Conservation (phyloP, 2,888 invertebrate genomes). For the Drosophila neotestacea region DNA sequence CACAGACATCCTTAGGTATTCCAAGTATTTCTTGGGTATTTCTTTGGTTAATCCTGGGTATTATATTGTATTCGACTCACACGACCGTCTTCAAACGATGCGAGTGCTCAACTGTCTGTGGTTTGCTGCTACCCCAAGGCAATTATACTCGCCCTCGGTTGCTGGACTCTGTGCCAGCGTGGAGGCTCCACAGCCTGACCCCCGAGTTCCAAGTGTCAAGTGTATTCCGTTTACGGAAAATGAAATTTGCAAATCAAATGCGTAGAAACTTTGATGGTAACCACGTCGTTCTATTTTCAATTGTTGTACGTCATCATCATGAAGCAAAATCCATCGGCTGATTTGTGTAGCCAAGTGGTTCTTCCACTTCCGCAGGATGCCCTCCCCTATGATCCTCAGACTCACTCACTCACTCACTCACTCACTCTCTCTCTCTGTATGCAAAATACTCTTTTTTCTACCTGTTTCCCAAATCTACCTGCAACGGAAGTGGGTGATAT, state of each 20-base stretch:
- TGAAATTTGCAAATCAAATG: conserved; percentile 58
- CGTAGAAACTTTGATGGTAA: too few species aligned
- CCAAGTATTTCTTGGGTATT: neutral
- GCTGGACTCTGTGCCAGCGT: conserved; percentile 36
- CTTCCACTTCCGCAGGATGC: conserved; percentile 57
- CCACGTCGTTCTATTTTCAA: neutral
- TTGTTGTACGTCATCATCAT: neutral
- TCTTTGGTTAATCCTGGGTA: too few species aligned
- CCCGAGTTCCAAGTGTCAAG: conserved; percentile 45
- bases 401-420: neutral
- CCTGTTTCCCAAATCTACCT: conserved; percentile 50
- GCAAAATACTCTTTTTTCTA: conserved; percentile 42
- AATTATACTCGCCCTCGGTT: conserved; percentile 52
- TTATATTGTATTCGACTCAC: neutral
- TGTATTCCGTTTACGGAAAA: conserved; percentile 45
- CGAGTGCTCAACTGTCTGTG: conserved; percentile 53
- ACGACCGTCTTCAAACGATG: conserved; percentile 33
- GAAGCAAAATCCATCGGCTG: neutral
- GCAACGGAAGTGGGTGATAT: conserved; percentile 62
- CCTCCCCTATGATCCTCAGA: conserved; percentile 2
- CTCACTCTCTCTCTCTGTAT: conserved; percentile 15
- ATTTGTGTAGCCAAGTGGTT: conserved; percentile 13
- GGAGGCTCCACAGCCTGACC: conserved; percentile 11
- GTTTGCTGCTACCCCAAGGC: conserved; percentile 6
- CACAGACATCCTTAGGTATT: conserved; percentile 63